A percentile compares a stretch with the other conserved stretches of the same genome.
These are phyloP conservation scores for Yoshiicerus persimilis DNA, from an alignment of 1,140 invertebrate species.

Conservation along the genomic window DNA sequence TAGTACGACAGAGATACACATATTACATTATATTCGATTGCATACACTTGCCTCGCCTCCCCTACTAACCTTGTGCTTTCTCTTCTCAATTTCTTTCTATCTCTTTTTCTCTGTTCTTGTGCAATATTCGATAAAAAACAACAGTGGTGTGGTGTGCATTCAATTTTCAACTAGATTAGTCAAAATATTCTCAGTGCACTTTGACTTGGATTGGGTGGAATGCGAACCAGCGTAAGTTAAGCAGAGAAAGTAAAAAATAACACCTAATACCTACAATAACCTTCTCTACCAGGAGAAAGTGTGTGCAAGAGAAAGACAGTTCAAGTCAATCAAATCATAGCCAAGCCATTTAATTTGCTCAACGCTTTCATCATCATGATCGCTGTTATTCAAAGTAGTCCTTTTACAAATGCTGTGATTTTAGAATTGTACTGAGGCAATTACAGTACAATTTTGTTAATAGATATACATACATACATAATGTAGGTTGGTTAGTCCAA, in stretches of 20 bases:
- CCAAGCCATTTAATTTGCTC: constrained; percentile 22
- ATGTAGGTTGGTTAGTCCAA: not conserved
- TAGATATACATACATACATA: not conserved
- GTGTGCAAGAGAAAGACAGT: not conserved
- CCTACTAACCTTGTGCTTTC: constrained; percentile 18
- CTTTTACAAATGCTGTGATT: constrained; percentile 17
- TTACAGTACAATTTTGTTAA: not conserved
- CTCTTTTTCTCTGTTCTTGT: constrained; percentile 15
- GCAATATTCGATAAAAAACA: not conserved
- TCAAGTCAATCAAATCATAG: constrained; percentile 1
- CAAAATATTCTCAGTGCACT: not conserved
- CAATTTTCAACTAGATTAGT: not conserved
- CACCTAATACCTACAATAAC: not conserved
- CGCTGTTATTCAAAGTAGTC: constrained; percentile 3
- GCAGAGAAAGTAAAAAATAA: not conserved
- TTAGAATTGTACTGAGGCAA: not conserved
- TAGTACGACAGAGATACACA: constrained; percentile 16
- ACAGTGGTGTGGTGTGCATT: not conserved
- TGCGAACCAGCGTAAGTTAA: not conserved
- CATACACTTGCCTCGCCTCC: constrained; percentile 16
- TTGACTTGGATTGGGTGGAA: not conserved
- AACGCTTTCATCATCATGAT: constrained; percentile 13
- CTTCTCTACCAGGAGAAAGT: not conserved
- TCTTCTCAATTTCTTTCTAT: constrained; percentile 8
- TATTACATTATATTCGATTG: not conserved